Base-by-base conservation (phyloP, 1,140 invertebrate genomes). In the Microplitis demolitor region DNA sequence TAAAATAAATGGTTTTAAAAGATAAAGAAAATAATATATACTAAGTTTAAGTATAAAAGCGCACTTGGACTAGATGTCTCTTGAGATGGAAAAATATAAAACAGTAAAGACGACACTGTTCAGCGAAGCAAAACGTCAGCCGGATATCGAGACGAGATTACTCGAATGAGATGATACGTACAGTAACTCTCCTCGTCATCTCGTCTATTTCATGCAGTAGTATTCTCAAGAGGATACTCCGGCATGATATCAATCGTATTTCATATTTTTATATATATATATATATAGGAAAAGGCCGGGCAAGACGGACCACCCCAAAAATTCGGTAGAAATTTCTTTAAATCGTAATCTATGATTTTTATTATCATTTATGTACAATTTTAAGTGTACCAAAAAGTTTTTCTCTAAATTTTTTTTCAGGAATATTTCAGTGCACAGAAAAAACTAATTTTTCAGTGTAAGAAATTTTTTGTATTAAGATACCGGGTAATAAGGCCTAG, bases 101-200 rank as follows among this genome's bases (percentile, higher is more conserved):
- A 68, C 50, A 68, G 37, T 66, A 45, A 73, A 50, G 66, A 67
- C 56, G 66, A 31, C 39, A 35, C 66, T 34, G 56, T 66, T 73
- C 66, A 45, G 53, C 62, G 74, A 58, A 66, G 64, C 69, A 72
- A 63, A 66, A 72, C 69, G 66, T 75, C 74, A 75, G 58, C 56
- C 50, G 56, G 69, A 68, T 75, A 72, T 64, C 45, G 69, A 72
- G 16, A 66, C 50, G 70, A 75, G 58, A 75, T 69, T 72, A 69
- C 69, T 67, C 64, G 31, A 69, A 58, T 60, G 37, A 33, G 69
- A 58, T 35, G 54, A 71, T 74, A 74, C 58, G 14, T 66, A 54
- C 58, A 68, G 60, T 56, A 50, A 16, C 13, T 51, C 31, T 62
- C 14, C 14, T 51, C n/a, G 13, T 50, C 69, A 45, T 58, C 39